Evolutionary conservation across 53 echinoderm and acorn worm genomes (phyloP), one percentile per base, ranked within the genome.

Genomic region (Holothuria scabra): DNA sequence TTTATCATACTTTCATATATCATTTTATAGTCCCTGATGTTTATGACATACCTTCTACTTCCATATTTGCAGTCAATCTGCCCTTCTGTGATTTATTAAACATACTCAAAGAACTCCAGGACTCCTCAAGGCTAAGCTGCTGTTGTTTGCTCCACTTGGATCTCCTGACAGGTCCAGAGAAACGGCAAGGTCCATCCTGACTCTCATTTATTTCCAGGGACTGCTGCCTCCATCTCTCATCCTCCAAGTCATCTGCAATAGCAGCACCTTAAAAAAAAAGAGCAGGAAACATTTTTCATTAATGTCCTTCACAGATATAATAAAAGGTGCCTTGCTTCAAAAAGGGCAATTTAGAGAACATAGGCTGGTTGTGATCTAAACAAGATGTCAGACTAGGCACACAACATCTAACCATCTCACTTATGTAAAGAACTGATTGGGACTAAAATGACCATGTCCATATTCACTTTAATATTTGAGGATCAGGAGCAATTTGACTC

Each of bases 41-140:
- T 12, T 52, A 52, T 18, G 67, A 28, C 87, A 18, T 60, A 96
- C 96, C 96, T 80, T 86, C 89, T 5, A 92, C 46, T 57, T 93
- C 92, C 24, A 90, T 74, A 78, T 94, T 96, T 12, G 92, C 66
- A 1, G 96, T 90, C 52, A 96, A 75, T 49, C 96, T 56, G 56
- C 96, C 96, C 72, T 80, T 88, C 59, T 96, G 96, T 4, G 92
- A 93, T 57, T 96, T 96, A 30, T 96, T 88, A 76, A 96, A 96
- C 70, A 96, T 84, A 20, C 86, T 86, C 20, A 96, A 61, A 1
- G 96, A 96, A 8, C 91, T 90, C 96, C 96, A 96, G 12, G 96
- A 96, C 61, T 94, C 88, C 61, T 96, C 93, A 29, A 96, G 79
- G 68, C 93, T 93, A 10, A 90, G 82, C 32, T 92, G 94, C 41